phyloP scores from a whole-genome alignment of 2,113 vertebrate genomes.

The Ceuthmochares aereus region DNA sequence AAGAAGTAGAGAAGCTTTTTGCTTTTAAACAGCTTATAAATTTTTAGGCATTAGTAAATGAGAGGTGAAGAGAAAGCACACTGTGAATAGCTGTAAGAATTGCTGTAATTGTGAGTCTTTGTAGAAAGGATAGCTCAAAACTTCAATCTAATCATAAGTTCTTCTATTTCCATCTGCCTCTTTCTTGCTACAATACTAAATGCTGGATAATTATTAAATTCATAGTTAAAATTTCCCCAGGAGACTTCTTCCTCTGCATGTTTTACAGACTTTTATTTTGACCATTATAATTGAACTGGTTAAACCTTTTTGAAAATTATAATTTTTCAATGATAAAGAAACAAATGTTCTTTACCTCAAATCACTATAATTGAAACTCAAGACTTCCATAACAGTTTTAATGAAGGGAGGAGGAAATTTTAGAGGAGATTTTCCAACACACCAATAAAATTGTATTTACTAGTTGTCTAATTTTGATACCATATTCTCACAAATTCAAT shows the following conservation, averaged over 20 bases:
- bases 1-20: neutral
- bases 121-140: neutral
- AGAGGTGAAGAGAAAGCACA: neutral
- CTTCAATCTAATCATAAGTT: neutral
- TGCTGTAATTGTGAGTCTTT: neutral
- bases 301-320: neutral
- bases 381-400: neutral
- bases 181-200: neutral
- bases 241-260: neutral
- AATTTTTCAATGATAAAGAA: neutral
- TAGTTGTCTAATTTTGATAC: neutral
- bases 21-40: neutral
- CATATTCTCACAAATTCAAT: constrained; percentile 26
- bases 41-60: neutral
- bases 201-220: neutral
- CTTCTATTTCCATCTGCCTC: neutral
- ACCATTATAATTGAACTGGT: neutral
- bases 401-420: neutral
- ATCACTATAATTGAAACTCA: neutral
- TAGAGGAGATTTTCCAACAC: neutral
- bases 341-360: neutral
- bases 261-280: neutral
- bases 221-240: neutral
- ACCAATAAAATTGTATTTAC: neutral
- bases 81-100: neutral